phyloP scores from a whole-genome alignment of 2,888 invertebrate species.

The Rhimphoctona megacephalus region DNA sequence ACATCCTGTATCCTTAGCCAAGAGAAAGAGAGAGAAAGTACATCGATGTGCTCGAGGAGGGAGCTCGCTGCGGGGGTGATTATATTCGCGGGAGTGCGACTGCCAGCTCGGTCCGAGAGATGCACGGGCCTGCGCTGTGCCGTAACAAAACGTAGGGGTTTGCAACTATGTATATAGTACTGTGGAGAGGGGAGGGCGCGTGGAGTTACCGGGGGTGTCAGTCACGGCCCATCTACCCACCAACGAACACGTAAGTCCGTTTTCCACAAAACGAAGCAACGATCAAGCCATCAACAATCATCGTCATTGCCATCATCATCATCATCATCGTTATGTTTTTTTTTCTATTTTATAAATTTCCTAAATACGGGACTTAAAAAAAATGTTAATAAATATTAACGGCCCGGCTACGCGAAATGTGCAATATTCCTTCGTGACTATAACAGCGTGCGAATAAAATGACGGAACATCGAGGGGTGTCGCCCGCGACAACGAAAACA shows the following conservation, averaged over 20 bases:
- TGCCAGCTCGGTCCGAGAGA: constrained; percentile 68
- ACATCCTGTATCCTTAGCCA: constrained; percentile 20
- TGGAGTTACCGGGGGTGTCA: constrained; percentile 83
- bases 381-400: constrained; percentile 26
- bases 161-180: constrained; percentile 64
- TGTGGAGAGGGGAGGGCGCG: constrained; percentile 78
- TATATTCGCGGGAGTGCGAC: constrained; percentile 73
- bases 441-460: constrained; percentile 54
- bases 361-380: background rate
- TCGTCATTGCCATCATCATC: constrained; percentile 41
- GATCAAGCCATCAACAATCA: constrained; percentile 64
- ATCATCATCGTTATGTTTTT: constrained; percentile 15
- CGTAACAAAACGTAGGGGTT: constrained; percentile 74
- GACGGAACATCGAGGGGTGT: constrained; percentile 49
- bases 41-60: constrained; percentile 61
- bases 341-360: background rate
- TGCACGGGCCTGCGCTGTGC: constrained; percentile 79
- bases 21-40: background rate
- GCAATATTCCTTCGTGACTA: constrained; percentile 40
- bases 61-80: constrained; percentile 66
- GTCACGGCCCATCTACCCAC: constrained; percentile 84
- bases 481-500: constrained; percentile 43
- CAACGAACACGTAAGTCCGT: constrained; percentile 83
- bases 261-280: constrained; percentile 60
- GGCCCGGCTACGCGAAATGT: constrained; percentile 52